phyloP scores from a whole-genome alignment of 2,797 vertebrate species.

The Otolemur crassicaudatus region DNA sequence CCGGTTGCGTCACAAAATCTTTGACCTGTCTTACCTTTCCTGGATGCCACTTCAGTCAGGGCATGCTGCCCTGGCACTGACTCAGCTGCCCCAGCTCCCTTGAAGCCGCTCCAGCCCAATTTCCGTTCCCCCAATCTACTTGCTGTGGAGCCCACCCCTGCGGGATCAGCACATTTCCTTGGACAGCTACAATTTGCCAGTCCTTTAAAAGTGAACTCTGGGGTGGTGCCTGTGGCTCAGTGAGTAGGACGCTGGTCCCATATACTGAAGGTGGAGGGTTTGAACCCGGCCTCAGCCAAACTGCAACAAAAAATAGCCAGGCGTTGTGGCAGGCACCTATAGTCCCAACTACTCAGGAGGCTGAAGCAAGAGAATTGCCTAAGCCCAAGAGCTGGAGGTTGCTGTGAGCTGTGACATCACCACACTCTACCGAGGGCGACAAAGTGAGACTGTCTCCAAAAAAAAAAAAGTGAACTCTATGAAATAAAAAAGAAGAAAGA shows the following conservation, averaged over 20 bases:
- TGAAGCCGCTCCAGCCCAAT: not conserved
- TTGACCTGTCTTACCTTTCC: not conserved
- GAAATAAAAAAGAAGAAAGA: too few relatives aligned
- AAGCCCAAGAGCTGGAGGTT: too few relatives aligned
- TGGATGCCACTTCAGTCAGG: not conserved
- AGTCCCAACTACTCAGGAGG: too few relatives aligned
- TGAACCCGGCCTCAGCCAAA: too few relatives aligned
- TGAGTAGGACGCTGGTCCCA: too few relatives aligned
- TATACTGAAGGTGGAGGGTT: too few relatives aligned
- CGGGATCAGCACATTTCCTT: not conserved
- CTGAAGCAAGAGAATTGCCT: too few relatives aligned
- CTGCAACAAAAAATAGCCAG: too few relatives aligned
- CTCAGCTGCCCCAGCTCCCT: not conserved
- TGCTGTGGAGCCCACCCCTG: not conserved
- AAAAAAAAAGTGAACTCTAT: not conserved
- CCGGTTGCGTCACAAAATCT: not conserved
- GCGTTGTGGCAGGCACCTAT: fast-evolving
- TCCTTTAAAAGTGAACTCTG: not conserved
- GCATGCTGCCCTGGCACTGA: not conserved
- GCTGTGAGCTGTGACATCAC: too few relatives aligned
- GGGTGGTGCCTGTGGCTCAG: too few relatives aligned
- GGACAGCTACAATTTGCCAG: not conserved
- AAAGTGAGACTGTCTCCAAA: too few relatives aligned
- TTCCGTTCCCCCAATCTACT: not conserved
- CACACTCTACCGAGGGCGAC: too few relatives aligned